Evolutionary conservation across 2,113 vertebrate genomes (phyloP).

Genomic region (Corydoras maculifer): DNA sequence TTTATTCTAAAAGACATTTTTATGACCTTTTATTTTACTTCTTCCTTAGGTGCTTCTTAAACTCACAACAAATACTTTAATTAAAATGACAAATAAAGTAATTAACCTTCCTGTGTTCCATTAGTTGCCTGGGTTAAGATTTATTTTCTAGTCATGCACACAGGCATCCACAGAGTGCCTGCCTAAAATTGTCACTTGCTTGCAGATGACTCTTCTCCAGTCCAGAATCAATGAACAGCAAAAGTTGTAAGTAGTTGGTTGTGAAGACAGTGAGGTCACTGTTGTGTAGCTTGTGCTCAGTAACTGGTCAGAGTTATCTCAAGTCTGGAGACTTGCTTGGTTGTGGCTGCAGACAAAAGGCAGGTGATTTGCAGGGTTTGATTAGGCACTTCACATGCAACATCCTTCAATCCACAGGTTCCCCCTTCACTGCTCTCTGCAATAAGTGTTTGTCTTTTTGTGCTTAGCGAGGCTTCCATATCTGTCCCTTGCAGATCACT

Average conservation of each 20-base stretch:
- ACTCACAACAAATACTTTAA: too few species aligned
- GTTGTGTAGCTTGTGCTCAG: constrained; percentile 47
- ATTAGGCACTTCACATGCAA: constrained; percentile 7
- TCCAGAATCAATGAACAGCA: constrained; percentile 56
- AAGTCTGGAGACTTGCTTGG: constrained; percentile 17
- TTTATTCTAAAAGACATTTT: too few species aligned
- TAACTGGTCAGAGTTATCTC: constrained; percentile 34
- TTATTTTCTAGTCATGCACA: constrained; percentile 6
- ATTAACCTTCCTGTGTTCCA: not conserved
- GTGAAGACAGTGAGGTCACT: constrained; percentile 36
- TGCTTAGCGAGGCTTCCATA: constrained; percentile 46
- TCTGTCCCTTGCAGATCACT: constrained; percentile 58
- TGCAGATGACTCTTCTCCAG: constrained; percentile 59
- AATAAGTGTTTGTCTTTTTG: constrained; percentile 25
- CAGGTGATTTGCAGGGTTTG: constrained; percentile 26
- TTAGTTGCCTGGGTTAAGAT: not conserved
- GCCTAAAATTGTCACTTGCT: constrained; percentile 57
- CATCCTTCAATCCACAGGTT: constrained; percentile 15
- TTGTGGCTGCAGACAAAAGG: constrained; percentile 11
- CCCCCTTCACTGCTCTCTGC: constrained; percentile 3
- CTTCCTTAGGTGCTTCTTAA: too few species aligned
- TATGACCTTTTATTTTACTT: too few species aligned
- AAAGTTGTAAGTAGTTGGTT: constrained; percentile 61
- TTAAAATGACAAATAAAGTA: too few species aligned
- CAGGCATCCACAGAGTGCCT: constrained; percentile 21